Percentiles rank a stretch among this genome's conserved stretches.
Conservation (phyloP, 2,797 vertebrate species). For the Argya squamiceps region DNA sequence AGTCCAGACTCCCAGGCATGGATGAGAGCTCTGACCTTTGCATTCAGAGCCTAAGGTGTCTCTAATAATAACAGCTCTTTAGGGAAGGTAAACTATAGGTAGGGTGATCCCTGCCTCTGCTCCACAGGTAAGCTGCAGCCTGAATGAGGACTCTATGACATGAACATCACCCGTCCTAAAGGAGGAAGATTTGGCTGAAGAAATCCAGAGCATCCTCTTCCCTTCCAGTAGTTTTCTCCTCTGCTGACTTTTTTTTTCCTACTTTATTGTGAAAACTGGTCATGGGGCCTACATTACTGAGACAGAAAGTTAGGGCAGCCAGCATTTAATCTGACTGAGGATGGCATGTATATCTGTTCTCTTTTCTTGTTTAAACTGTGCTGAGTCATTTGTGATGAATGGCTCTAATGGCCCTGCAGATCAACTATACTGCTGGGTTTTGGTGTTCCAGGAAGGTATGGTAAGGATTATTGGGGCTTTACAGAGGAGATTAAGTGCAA, state of each 20-base stretch:
- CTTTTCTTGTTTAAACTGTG: constrained; percentile 27
- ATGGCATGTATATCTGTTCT: background rate
- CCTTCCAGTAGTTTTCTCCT: background rate
- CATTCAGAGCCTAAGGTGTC: background rate
- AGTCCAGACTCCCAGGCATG: background rate
- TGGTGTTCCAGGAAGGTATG: background rate
- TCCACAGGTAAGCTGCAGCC: background rate
- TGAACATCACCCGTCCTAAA: background rate
- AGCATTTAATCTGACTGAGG: background rate
- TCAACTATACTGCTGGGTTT: background rate
- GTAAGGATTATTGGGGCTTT: constrained; percentile 1
- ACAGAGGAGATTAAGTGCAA: constrained; percentile 5
- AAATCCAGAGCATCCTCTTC: background rate
- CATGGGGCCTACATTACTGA: background rate
- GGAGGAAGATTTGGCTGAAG: background rate
- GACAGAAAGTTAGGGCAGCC: background rate
- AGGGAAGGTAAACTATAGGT: background rate
- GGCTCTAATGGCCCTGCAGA: background rate
- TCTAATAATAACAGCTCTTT: background rate
- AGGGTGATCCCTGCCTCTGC: background rate
- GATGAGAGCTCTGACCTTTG: background rate
- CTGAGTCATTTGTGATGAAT: background rate
- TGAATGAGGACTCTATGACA: background rate
- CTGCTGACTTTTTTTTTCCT: background rate
- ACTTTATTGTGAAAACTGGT: background rate